A percentile compares a stretch with the other conserved stretches of the same genome.
phyloP scores from a whole-genome alignment of 2,797 vertebrate species.

The Labroides dimidiatus region DNA sequence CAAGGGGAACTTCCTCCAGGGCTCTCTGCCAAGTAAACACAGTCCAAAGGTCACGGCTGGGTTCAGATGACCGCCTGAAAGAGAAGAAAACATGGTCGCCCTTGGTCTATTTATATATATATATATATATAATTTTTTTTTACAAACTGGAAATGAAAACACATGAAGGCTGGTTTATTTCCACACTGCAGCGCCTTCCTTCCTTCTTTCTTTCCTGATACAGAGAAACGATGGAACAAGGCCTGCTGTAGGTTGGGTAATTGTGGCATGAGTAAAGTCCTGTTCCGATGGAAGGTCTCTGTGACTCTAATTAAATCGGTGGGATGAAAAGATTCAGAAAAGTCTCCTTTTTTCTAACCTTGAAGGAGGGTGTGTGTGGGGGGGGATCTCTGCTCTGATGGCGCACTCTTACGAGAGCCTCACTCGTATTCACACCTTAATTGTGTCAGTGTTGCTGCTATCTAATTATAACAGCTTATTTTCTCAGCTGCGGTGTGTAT shows the following conservation, averaged over 20 bases:
- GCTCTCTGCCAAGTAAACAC: constrained; percentile 88
- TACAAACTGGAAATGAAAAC: not conserved
- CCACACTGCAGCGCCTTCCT: not conserved
- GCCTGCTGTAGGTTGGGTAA: constrained; percentile 25
- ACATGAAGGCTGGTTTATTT: constrained; percentile 5
- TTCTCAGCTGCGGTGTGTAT: constrained; percentile 57
- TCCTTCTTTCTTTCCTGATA: not conserved
- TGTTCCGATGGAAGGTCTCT: constrained; percentile 54
- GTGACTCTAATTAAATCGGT: constrained; percentile 70
- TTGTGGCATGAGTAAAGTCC: constrained; percentile 48
- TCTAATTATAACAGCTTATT: constrained; percentile 75
- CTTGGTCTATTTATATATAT: not conserved
- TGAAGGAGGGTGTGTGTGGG: no score
- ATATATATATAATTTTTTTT: no score
- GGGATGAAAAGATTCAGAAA: constrained; percentile 61
- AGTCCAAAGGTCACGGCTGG: constrained; percentile 91
- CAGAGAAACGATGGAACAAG: not conserved
- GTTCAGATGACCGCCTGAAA: constrained; percentile 90
- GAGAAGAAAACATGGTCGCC: constrained; percentile 10
- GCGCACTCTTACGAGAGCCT: constrained; percentile 36
- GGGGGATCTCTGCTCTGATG: constrained; percentile 50
- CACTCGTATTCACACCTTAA: constrained; percentile 58
- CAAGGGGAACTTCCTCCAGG: constrained; percentile 90
- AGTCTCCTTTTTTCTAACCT: constrained; percentile 43
- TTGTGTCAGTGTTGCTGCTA: constrained; percentile 57